Conservation (phyloP, 2,888 invertebrate genomes). For the Heteropelma amictum region DNA sequence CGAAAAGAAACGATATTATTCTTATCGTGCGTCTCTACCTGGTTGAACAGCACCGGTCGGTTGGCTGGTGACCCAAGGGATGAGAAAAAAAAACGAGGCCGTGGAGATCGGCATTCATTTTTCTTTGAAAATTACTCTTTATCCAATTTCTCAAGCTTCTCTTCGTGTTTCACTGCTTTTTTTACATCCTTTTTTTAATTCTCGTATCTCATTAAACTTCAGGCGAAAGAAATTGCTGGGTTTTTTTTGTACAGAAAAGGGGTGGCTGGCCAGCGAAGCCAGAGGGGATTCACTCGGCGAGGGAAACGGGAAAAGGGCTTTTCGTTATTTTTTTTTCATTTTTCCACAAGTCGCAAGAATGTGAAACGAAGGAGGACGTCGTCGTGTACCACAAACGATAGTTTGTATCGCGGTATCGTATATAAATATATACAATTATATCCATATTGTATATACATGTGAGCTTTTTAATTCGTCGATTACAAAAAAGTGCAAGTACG, state of each 20-base stretch:
- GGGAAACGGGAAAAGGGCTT: conserved; percentile 4
- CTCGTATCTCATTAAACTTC: conserved; percentile 75
- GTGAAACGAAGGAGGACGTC: conserved; percentile 25
- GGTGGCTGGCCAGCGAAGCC: conserved; percentile 44
- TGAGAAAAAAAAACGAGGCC: conserved; percentile 12
- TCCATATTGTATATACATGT: neutral
- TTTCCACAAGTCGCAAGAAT: neutral
- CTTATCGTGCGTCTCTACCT: conserved; percentile 28
- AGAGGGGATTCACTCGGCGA: conserved; percentile 24
- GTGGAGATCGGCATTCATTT: conserved; percentile 68
- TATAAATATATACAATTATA: conserved; percentile 38
- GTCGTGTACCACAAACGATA: neutral
- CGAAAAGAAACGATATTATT: conserved; percentile 21
- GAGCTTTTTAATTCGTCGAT: conserved; percentile 36
- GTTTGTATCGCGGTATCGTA: neutral
- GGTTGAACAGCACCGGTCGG: conserved; percentile 23
- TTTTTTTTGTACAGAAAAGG: conserved; percentile 61
- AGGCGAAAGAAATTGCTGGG: conserved; percentile 70
- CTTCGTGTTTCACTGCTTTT: neutral
- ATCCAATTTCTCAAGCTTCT: conserved; percentile 75
- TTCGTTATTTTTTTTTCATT: too few relatives aligned
- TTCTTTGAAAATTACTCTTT: conserved; percentile 75
- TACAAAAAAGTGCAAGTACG: conserved; percentile 42
- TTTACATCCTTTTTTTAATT: neutral
- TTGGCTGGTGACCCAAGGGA: conserved; percentile 29